phyloP scores from a whole-genome alignment of 2,113 vertebrate genomes.

The Cyanoderma ruficeps region DNA sequence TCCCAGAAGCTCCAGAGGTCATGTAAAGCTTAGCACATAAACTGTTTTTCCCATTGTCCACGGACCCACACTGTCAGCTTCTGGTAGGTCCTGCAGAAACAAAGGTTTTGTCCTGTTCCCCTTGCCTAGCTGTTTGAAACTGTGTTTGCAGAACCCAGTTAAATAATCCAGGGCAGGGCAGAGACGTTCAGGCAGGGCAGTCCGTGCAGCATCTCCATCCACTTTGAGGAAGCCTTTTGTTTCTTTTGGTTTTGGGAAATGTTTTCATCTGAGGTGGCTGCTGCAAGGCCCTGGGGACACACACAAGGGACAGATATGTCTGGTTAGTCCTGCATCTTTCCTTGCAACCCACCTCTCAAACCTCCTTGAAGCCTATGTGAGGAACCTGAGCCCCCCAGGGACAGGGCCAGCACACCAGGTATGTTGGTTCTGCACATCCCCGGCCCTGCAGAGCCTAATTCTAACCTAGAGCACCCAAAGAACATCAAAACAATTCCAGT shows the following conservation, averaged over 20 bases:
- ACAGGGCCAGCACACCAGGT: not conserved
- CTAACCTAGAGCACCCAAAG: not conserved
- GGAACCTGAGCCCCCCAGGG: not conserved
- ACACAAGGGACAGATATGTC: not conserved
- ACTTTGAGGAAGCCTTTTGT: not conserved
- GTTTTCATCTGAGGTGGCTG: not conserved
- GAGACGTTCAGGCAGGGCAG: not conserved
- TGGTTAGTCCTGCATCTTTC: not conserved
- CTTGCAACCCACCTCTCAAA: not conserved
- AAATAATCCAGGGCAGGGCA: not conserved
- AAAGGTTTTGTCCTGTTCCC: not conserved
- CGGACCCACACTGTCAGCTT: not conserved
- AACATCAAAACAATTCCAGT: not conserved
- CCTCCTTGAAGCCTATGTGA: rapidly evolving
- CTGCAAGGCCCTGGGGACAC: not conserved
- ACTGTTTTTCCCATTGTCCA: not conserved
- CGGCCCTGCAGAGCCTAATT: not conserved
- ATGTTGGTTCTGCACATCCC: not conserved
- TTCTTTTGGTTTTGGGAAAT: not conserved
- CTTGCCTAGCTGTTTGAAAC: not conserved
- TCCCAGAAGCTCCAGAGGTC: not conserved
- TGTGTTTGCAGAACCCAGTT: not conserved
- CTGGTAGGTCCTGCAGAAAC: not conserved
- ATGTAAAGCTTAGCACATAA: not conserved
- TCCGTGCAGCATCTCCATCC: not conserved